Evolutionary conservation across 2,113 vertebrate species (phyloP), one percentile per base, ranked within the genome.

Genomic region (Cynoglossus semilaevis): DNA sequence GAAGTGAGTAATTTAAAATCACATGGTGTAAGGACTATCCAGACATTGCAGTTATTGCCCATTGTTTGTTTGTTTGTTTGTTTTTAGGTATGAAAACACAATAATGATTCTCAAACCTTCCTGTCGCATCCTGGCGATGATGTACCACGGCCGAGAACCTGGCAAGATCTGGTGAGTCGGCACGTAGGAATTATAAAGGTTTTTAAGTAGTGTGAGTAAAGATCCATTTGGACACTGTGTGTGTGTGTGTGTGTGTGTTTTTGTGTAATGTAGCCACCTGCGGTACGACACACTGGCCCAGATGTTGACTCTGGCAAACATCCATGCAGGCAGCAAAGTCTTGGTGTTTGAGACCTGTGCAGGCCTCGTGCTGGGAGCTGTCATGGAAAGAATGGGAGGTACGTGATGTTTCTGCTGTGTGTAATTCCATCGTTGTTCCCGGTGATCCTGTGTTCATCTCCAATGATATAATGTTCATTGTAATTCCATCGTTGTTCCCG

Each of bases 351-450:
- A 99, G 63, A 98, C 95, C 0, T 99, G 97, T 35, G 90, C 96
- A 0, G 97, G 97, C 19, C 92, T 99, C 2, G 91, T 99, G 53
- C 89, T 99, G 56, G 97, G 96, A 1, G 90, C 96, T 0, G 83
- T 96, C 55, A 98, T 99, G 95, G 97, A 99, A 65, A 87, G 97
- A 22, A 96, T 99, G 95, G 97, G 96, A 79, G 97, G 97, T 60
- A 18, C 18, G 1, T 41, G 29, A 19, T 6, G 16, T 9, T 11
- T 16, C 35, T 51, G 1, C 9, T 7, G 13, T 14, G 12, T 55
- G 47, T 15, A 9, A 45, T 36, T 36, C 5, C 9, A 7, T 36
- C 5, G n/a, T n/a, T n/a, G n/a, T n/a, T 29, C 3, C 22, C 22
- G 22, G 22, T 4, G 22, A 29, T 29, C 22, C 22, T 29, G 22